Evolutionary conservation across 2,888 invertebrate species (phyloP).

Genomic region (Drosophila suboccidentalis): DNA sequence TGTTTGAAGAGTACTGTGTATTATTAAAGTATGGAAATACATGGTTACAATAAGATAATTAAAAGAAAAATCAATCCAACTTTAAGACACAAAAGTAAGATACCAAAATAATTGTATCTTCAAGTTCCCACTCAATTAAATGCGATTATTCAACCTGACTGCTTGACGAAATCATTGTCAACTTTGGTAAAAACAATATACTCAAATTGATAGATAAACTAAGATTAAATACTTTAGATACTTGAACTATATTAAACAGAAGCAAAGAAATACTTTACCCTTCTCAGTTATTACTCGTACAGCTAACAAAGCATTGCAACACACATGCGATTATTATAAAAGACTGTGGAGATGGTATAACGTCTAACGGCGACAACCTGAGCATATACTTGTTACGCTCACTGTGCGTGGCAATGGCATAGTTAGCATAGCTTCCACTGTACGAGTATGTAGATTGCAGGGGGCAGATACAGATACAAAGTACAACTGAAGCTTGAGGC

Average conservation of each 20-base stretch:
- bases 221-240: not conserved
- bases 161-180: not conserved
- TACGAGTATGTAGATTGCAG: constrained; percentile 24
- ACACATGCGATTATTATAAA: constrained; percentile 28
- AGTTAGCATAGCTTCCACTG: constrained; percentile 37
- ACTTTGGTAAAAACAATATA: not conserved
- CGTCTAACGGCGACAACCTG: constrained; percentile 38
- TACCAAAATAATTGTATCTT: too few species aligned
- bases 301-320: constrained; percentile 33
- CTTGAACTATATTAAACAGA: not conserved
- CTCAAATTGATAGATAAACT: not conserved
- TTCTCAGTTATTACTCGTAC: constrained; percentile 4
- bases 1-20: too few species aligned
- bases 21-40: too few species aligned
- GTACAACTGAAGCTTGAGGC: constrained; percentile 18
- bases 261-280: not conserved
- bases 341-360: constrained; percentile 22
- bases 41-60: too few species aligned
- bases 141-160: too few species aligned
- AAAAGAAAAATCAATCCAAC: too few species aligned
- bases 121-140: too few species aligned
- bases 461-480: constrained; percentile 38
- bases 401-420: constrained; percentile 72
- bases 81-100: too few species aligned
- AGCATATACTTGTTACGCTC: constrained; percentile 52